These are phyloP conservation scores for Euthynnus affinis DNA, from an alignment of 2,797 vertebrate species.

Conservation along the genomic window DNA sequence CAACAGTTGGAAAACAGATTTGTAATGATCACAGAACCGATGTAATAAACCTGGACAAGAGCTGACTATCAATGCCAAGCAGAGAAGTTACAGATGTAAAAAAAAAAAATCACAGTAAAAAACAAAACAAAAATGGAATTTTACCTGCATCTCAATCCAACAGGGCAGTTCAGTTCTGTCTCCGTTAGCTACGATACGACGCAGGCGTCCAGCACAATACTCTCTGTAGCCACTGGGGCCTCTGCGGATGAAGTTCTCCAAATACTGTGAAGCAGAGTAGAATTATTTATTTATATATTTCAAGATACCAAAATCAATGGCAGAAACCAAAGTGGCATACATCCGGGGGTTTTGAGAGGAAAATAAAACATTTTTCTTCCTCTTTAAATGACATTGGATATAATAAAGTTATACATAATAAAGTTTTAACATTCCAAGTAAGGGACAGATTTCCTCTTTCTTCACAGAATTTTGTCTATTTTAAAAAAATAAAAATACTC, in stretches of 20 bases:
- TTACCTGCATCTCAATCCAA: constrained; percentile 93
- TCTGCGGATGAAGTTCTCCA: constrained; percentile 88
- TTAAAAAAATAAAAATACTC: no score
- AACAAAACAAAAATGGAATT: neutral
- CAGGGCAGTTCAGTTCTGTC: constrained; percentile 91
- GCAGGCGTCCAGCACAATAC: constrained; percentile 89
- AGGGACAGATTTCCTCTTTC: no score
- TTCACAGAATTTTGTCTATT: no score
- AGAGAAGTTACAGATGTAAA: neutral
- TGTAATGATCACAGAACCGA: neutral
- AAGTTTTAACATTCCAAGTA: no score
- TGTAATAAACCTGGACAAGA: neutral
- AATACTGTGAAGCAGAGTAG: constrained; percentile 82
- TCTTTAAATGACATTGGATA: no score
- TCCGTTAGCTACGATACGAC: constrained; percentile 88
- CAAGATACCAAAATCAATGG: no score
- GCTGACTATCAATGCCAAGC: neutral
- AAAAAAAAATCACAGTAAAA: neutral
- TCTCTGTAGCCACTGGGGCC: constrained; percentile 85
- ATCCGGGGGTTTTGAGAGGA: no score
- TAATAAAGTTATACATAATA: no score
- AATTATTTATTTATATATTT: neutral
- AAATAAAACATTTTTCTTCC: no score
- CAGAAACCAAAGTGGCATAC: no score
- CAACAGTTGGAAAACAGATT: neutral